Evolutionary conservation across 2,797 vertebrate genomes (phyloP), one percentile per base, ranked within the genome.

Genomic region (Crax fasciolata): DNA sequence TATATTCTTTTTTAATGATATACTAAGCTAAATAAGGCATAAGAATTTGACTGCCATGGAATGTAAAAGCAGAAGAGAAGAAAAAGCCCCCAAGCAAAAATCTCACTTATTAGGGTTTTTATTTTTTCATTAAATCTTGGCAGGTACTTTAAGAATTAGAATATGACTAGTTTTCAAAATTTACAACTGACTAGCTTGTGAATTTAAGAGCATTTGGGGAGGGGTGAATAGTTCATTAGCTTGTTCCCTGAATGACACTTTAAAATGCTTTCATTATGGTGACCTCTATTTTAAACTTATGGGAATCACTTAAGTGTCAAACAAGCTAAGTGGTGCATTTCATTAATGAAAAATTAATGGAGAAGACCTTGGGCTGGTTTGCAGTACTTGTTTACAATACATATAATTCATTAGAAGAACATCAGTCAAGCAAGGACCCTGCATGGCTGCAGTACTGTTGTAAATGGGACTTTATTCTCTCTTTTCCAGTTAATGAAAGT

Each of bases 321-420:
- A 95, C 96, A 97, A 96, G 92, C 87, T 97, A 98, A 98, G 97
- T 97, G 95, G 96, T 97, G 97, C 96, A 98, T 98, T 98, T 98
- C 97, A 98, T 98, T 98, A 98, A 97, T 98, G 96, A 97, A 97
- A 97, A 97, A 98, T 98, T 98, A 98, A 98, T 98, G 94, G 84
- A 90, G 94, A 97, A 97, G 97, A 97, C 96, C 95, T 97, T 97
- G 94, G 76, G 78, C 96, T 97, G 95, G 96, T 97, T 96, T 87
- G 68, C 21, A 58, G 87, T 85, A 74, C 95, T 97, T 98, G 97
- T 98, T 98, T 98, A 98, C 96, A 97, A 97, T 98, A 97, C 96
- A 85, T 97, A 95, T 97, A 97, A 97, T 97, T 98, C 95, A 97
- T 98, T 97, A 97, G 91, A 94, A 97, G 97, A 97, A 94, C 84